Percentiles rank a stretch among this genome's conserved stretches.
Conservation (phyloP, 2,888 invertebrate species). For the Calameuta pallipes region DNA sequence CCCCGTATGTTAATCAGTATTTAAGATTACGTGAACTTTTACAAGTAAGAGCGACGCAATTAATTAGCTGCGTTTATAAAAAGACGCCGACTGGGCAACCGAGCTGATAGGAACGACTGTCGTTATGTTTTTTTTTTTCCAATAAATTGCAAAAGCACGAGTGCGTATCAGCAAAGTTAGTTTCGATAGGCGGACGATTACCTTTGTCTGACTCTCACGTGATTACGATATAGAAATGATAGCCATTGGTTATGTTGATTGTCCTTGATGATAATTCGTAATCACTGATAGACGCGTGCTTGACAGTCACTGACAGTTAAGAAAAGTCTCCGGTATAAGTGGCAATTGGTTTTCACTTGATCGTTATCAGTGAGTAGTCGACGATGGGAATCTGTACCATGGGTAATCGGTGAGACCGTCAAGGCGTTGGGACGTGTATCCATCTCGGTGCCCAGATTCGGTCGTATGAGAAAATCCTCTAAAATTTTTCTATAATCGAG, state of each 20-base stretch:
- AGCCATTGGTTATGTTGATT: neutral
- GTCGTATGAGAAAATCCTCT: conserved; percentile 25
- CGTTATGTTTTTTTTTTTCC: neutral
- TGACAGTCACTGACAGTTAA: neutral
- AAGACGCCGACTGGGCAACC: neutral
- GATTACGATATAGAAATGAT: neutral
- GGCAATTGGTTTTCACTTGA: neutral
- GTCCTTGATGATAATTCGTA: neutral
- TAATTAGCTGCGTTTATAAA: conserved; percentile 17
- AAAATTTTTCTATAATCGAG: conserved; percentile 47
- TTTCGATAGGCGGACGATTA: neutral
- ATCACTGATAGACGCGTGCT: neutral
- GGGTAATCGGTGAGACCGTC: neutral
- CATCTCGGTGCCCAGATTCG: conserved; percentile 28
- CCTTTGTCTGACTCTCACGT: neutral
- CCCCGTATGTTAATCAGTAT: conserved; percentile 47
- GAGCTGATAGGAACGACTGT: neutral
- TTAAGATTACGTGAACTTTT: conserved; percentile 39
- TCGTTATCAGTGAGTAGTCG: neutral
- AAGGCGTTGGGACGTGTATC: neutral
- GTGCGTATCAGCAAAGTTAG: neutral
- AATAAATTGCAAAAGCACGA: neutral
- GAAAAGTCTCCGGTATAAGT: neutral
- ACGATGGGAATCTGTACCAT: neutral
- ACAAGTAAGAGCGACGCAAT: conserved; percentile 22